Conservation (phyloP, 2,113 vertebrate species). For the Serinus canaria region DNA sequence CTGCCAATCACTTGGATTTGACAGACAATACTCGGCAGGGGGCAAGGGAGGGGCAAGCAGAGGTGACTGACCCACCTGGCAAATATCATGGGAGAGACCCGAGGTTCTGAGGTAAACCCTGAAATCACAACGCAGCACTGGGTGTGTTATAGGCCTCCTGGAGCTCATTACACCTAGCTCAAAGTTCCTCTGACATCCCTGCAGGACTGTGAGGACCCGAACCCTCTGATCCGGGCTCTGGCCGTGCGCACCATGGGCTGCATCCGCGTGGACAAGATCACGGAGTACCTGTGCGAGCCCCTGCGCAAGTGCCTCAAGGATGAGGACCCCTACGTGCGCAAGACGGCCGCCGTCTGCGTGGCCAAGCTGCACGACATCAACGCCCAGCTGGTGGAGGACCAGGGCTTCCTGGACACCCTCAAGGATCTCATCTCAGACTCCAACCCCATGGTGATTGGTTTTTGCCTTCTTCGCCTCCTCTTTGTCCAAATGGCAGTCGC, state of each 20-base stretch:
- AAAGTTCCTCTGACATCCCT: background rate
- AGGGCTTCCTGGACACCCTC: slow-evolving; percentile 95
- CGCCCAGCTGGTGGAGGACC: slow-evolving; percentile 95
- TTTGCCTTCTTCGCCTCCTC: background rate
- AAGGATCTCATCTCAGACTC: slow-evolving; percentile 99
- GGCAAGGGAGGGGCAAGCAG: no score
- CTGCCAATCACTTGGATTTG: no score
- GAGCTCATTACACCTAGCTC: no score
- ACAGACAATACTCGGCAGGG: no score
- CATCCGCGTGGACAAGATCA: slow-evolving; percentile 97
- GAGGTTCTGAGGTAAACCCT: no score
- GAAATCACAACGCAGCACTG: no score
- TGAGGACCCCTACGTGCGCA: slow-evolving; percentile 95
- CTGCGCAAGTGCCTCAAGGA: slow-evolving; percentile 96
- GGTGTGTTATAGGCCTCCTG: no score
- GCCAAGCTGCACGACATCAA: slow-evolving; percentile 98
- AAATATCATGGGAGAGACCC: no score
- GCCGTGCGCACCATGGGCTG: slow-evolving; percentile 98
- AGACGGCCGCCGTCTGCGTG: slow-evolving; percentile 93
- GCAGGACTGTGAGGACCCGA: slow-evolving; percentile 96
- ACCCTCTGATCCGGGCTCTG: slow-evolving; percentile 94
- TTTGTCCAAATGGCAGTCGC: rapidly evolving
- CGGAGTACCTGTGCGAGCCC: slow-evolving; percentile 95
- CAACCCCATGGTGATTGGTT: slow-evolving; percentile 89
- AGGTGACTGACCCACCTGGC: no score